Conservation (phyloP, 2,888 invertebrate genomes). For the Anthophora plumipes region DNA sequence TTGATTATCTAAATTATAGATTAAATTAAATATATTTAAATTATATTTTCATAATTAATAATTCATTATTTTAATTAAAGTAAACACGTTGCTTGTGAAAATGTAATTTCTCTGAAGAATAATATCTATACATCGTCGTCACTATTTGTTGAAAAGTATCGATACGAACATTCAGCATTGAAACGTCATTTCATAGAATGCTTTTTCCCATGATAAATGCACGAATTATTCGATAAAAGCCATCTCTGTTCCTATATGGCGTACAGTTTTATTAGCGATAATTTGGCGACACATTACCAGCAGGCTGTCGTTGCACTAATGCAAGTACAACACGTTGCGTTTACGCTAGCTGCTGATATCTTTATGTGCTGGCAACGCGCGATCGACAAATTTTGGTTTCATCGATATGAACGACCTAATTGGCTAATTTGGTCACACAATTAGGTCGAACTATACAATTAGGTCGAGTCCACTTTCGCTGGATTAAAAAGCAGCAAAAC, state of each 20-base stretch:
- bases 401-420: slow-evolving; percentile 16
- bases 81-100: no score
- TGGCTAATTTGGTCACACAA: slow-evolving; percentile 1
- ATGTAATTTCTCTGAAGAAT: no score
- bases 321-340: slow-evolving; percentile 21
- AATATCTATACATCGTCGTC: neutral
- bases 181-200: neutral
- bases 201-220: slow-evolving; percentile 9
- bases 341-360: slow-evolving; percentile 30
- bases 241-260: neutral
- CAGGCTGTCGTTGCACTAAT: slow-evolving; percentile 16
- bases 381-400: slow-evolving; percentile 43
- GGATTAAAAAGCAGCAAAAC: neutral
- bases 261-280: slow-evolving; percentile 39
- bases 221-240: neutral
- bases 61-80: no score
- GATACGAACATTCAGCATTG: neutral
- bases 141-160: neutral
- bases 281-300: slow-evolving; percentile 6
- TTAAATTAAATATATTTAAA: no score
- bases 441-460: no score
- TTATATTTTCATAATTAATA: no score
- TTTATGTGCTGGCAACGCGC: slow-evolving; percentile 20
- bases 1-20: no score
- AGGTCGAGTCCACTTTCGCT: neutral